Percentiles rank a stretch among this genome's conserved stretches.
Conservation (phyloP, 2,797 vertebrate genomes). For the Alosa sapidissima region DNA sequence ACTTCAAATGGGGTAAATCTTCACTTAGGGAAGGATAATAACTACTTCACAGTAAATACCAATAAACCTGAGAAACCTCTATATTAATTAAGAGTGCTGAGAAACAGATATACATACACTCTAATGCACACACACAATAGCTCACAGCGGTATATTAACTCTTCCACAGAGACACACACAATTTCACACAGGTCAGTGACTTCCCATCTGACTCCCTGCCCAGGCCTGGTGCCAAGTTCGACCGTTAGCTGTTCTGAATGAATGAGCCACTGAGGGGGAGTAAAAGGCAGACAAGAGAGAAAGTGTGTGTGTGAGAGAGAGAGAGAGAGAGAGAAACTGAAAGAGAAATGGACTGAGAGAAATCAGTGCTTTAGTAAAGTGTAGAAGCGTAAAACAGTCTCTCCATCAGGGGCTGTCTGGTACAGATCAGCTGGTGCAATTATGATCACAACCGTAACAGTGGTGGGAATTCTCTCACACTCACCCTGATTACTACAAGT, state of each 20-base stretch:
- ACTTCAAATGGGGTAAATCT: neutral
- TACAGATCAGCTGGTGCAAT: neutral
- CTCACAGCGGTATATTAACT: neutral
- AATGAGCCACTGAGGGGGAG: constrained; percentile 29
- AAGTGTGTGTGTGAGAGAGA: constrained; percentile 15
- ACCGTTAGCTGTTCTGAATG: constrained; percentile 50
- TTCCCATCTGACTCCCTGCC: constrained; percentile 51
- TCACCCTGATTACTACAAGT: neutral
- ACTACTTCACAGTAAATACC: neutral
- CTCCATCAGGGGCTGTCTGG: neutral
- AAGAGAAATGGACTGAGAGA: neutral
- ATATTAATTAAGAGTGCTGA: neutral
- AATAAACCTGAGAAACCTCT: neutral
- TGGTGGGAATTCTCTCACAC: neutral
- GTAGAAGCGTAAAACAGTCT: neutral
- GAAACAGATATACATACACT: neutral
- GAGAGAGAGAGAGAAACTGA: constrained; percentile 24
- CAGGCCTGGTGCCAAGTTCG: constrained; percentile 46
- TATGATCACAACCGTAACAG: neutral
- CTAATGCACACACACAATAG: neutral
- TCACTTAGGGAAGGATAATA: neutral
- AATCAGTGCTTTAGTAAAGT: constrained; percentile 15
- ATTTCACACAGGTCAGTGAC: constrained; percentile 56
- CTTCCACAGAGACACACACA: constrained; percentile 27
- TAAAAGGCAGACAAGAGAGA: neutral